Percentiles rank a stretch among this genome's conserved stretches.
These are phyloP conservation scores for Caerostris extrusa DNA, from an alignment of 1,140 invertebrate genomes.

Conservation along the genomic window DNA sequence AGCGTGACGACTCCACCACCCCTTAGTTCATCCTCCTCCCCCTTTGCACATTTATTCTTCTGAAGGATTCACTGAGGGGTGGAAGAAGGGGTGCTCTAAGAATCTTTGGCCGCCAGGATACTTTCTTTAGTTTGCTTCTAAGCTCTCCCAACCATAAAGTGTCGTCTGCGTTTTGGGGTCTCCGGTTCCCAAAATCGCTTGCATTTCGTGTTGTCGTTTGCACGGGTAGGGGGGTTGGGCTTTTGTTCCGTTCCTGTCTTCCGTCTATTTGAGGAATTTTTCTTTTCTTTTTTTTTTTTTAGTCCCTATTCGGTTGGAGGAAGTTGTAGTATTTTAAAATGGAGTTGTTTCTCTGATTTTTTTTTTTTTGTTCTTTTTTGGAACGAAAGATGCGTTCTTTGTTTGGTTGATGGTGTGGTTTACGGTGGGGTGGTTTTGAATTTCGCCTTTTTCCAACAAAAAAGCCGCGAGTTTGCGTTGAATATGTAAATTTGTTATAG, in stretches of 20 bases:
- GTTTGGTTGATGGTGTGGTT: no score
- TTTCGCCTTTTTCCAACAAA: no score
- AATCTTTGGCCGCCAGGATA: neutral
- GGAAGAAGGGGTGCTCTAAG: neutral
- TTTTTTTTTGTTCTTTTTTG: no score
- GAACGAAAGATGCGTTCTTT: no score
- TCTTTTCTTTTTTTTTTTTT: no score
- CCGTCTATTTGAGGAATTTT: neutral
- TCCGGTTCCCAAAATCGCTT: neutral
- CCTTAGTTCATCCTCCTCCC: neutral
- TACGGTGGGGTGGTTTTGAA: no score
- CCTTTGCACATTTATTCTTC: slow-evolving; percentile 15
- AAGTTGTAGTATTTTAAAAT: no score
- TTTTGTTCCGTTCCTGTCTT: no score
- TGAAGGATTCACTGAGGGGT: neutral
- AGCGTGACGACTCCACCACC: neutral
- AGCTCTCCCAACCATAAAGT: neutral
- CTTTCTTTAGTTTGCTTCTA: neutral
- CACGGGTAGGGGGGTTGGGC: neutral
- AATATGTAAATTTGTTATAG: no score
- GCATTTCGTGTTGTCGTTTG: neutral
- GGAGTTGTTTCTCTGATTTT: no score
- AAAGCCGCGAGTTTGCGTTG: no score
- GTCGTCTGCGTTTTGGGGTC: neutral
- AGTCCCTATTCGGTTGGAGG: no score